A percentile compares a stretch with the other conserved stretches of the same genome.
These are phyloP conservation scores for Cherax destructor DNA, from an alignment of 1,140 invertebrate genomes.

Conservation along the genomic window DNA sequence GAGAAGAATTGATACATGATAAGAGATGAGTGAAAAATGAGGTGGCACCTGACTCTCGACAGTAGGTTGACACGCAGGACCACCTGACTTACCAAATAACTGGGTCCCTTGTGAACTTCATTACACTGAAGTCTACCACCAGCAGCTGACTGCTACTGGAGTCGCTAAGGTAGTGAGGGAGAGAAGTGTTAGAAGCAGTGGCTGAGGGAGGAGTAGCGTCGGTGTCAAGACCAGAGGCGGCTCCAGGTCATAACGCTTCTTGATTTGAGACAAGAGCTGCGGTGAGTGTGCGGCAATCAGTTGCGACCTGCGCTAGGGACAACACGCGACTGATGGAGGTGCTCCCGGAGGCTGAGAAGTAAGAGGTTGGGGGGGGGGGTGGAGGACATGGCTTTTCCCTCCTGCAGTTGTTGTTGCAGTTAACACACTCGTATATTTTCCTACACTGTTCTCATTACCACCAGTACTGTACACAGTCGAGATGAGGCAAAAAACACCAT, in stretches of 20 bases:
- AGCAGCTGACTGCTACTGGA: not conserved
- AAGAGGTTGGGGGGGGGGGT: not conserved
- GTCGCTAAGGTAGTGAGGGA: not conserved
- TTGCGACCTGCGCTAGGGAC: not conserved
- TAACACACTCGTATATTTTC: no score
- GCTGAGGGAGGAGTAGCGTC: not conserved
- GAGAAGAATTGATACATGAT: no score
- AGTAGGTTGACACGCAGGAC: no score
- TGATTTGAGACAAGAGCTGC: not conserved
- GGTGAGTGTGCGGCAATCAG: not conserved
- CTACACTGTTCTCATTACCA: no score
- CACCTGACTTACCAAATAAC: not conserved
- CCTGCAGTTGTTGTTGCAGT: not conserved
- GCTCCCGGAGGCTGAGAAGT: not conserved
- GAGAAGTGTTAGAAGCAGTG: not conserved
- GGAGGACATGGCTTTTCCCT: not conserved
- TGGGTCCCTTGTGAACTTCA: not conserved
- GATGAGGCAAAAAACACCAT: no score
- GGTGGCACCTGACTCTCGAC: no score
- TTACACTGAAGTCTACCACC: not conserved
- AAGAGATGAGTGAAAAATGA: no score
- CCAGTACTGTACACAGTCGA: no score
- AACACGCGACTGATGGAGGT: not conserved
- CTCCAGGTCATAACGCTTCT: slow-evolving; percentile 3
- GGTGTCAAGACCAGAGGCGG: not conserved